Evolutionary conservation across 1,140 invertebrate species (phyloP), one percentile per base, ranked within the genome.

Genomic region (Octopus bimaculoides): DNA sequence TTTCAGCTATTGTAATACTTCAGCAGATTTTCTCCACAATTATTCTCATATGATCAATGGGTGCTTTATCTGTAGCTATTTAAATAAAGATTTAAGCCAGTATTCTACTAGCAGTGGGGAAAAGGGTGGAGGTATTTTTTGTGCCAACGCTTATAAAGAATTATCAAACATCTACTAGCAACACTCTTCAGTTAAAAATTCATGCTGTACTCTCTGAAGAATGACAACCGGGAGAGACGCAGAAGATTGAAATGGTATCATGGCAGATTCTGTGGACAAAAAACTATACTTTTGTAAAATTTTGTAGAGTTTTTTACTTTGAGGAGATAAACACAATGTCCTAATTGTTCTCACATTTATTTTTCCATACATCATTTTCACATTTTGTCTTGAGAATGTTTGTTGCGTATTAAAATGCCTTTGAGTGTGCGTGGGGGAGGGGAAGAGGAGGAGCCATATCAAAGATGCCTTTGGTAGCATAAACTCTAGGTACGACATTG

Each of bases 1-100:
- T 66, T 66, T n/a, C 61, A 66, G n/a, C 9, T 66, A 66, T 66
- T 66, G 61, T 66, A 66, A 66, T 66, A 66, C 61, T 66, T 66
- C 61, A 10, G 61, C 61, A 66, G 61, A 66, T 66, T 66, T 66
- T 66, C 61, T 66, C 61, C n/a, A 66, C 61, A 66, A 66, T 66
- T 66, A n/a, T n/a, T n/a, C n/a, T n/a, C n/a, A n/a, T n/a, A n/a
- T n/a, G n/a, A n/a, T n/a, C n/a, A n/a, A n/a, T n/a, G n/a, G n/a
- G n/a, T n/a, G n/a, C n/a, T n/a, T n/a, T n/a, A n/a, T n/a, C n/a
- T n/a, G n/a, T n/a, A n/a, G n/a, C n/a, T n/a, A n/a, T n/a, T n/a
- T n/a, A n/a, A n/a, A n/a, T n/a, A n/a, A n/a, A n/a, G n/a, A n/a
- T n/a, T n/a, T n/a, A n/a, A n/a, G n/a, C n/a, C n/a, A n/a, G n/a